Evolutionary conservation across 2,113 vertebrate species (phyloP), one percentile per base, ranked within the genome.

Genomic region (Tragelaphus imberbis): DNA sequence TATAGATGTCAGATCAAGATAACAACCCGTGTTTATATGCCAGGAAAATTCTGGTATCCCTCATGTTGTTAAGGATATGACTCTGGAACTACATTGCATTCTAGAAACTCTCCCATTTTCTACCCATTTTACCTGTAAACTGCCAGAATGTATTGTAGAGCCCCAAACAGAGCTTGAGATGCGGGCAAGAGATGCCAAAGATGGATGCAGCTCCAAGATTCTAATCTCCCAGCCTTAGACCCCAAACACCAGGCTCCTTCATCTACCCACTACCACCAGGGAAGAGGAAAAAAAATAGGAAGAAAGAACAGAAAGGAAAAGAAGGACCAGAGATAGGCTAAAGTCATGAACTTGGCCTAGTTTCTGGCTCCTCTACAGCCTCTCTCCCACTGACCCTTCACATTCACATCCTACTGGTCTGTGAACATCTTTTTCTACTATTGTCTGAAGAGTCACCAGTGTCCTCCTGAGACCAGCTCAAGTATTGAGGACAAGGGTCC

Each of bases 131-230:
- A 61, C 30, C n/a, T 51, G 53, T 33, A 27, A 63, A 4, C 23
- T 21, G 27, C 44, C n/a, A 30, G 59, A 49, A n/a, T 1, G 4
- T 14, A 7, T 2, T 30, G 36, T 2, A 9, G 2, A 2, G 27
- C 15, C 84, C 30, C 56, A 15, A 6, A 19, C 5, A 10, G 55
- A 77, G 21, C 5, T 10, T 28, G 79, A 77, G 33, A 7, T 6
- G 33, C 6, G 19, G 58, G 11, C 27, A 53, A 6, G 33, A n/a
- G 30, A 6, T 25, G 12, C 55, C 17, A 75, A 59, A 30, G 16
- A 8, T 21, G n/a, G 16, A 15, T 65, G 19, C 25, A 28, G 49
- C 36, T 63, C 40, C 3, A 25, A 75, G 95, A 65, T 68, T 59
- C 49, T 68, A 84, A 36, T 7, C 51, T 40, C 7, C 14, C 33